Conservation (phyloP, 2,888 invertebrate genomes). For the Andrena chrysosceles region DNA sequence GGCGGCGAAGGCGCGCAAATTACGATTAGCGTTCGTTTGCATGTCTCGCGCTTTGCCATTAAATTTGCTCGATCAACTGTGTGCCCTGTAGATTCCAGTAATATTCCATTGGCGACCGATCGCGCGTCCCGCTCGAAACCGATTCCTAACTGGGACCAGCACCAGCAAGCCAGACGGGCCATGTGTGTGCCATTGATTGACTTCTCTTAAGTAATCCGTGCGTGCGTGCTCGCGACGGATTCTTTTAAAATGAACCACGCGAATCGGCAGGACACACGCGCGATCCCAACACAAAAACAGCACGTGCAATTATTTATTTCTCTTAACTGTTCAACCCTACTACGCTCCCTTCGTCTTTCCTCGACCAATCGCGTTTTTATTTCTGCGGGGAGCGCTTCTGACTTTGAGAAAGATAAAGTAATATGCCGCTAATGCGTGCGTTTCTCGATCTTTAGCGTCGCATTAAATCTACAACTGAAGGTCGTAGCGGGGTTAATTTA, state of each 20-base stretch:
- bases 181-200: slow-evolving; percentile 44
- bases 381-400: no score
- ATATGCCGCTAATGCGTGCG: no score
- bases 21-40: slow-evolving; percentile 2
- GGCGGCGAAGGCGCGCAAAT: neutral
- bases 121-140: neutral
- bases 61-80: slow-evolving; percentile 1
- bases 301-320: no score
- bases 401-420: no score
- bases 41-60: neutral
- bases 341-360: no score
- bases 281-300: no score
- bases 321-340: no score
- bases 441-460: no score
- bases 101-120: slow-evolving; percentile 52
- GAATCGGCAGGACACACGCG: no score
- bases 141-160: slow-evolving; percentile 11
- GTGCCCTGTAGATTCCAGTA: slow-evolving; percentile 17
- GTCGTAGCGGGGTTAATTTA: neutral
- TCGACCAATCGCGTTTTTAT: no score
- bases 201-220: slow-evolving; percentile 57
- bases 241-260: no score
- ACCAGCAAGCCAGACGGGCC: neutral
- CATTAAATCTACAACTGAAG: no score
- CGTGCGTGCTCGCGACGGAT: slow-evolving; percentile 21